Base-by-base conservation (phyloP, 2,113 vertebrate species). In the Gasterosteus nipponicus region DNA sequence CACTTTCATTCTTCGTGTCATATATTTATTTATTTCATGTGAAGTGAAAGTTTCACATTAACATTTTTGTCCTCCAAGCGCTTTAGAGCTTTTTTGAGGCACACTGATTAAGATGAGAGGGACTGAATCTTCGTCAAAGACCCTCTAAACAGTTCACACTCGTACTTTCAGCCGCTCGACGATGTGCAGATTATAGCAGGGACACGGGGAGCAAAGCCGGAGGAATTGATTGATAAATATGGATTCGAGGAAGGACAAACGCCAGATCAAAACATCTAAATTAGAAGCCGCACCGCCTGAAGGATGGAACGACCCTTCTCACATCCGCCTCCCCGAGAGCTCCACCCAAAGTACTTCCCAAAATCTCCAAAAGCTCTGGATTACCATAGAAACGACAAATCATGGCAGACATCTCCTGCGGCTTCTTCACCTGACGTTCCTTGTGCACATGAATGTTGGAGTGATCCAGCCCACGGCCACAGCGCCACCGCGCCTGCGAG, bases 371-470 rank as follows among this genome's bases (percentile, higher is more conserved):
- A 51, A 31, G 65, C 44, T 81, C 70, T 46, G 78, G 79, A 89
- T 89, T 90, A 81, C 75, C 84, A 90, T 80, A 77, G 80, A 83
- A 89, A 87, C 79, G 85, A 87, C 71, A 89, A 86, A 89, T 84
- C 80, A 75, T 74, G 12, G n/a, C 71, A 61, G 75, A 85, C 85
- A 89, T 81, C 84, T 88, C 86, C 83, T 64, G 68, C 73, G 80
- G 85, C 81, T 73, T 81, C 19, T 73, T 75, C 80, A 57, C 56
- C 80, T 70, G 31, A 74, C 60, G 51, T 68, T 77, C 78, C 78
- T 10, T 10, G 80, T 47, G 89, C 60, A 44, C 79, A 80, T 53
- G 74, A 85, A 87, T 84, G 77, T 82, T 22, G 15, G 84, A 89
- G 82, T 44, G 85, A 73, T 88, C 83, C 69, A 42, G 86, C 89